Conservation (phyloP, 2,888 invertebrate species). For the Diaprepes abbreviatus region DNA sequence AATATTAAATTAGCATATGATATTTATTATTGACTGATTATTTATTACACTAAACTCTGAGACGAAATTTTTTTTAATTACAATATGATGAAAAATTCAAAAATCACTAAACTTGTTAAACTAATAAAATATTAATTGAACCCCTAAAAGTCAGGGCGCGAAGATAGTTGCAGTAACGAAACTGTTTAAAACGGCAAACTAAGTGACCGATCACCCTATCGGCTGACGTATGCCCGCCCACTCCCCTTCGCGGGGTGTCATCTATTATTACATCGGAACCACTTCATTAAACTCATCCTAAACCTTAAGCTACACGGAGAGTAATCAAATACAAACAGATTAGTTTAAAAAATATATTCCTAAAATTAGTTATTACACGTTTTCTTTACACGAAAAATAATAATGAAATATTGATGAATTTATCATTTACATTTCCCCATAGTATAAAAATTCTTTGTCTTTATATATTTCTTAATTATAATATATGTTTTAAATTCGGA, state of each 20-base stretch:
- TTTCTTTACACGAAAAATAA: too few species aligned
- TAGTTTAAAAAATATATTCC: background rate
- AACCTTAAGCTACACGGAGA: slow-evolving; percentile 15
- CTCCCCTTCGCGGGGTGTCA: slow-evolving; percentile 59
- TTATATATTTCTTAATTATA: too few species aligned
- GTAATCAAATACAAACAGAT: background rate
- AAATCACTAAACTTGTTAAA: background rate
- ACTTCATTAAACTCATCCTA: slow-evolving; percentile 52
- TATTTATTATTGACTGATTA: too few species aligned
- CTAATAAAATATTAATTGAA: slow-evolving; percentile 24
- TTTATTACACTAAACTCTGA: too few species aligned
- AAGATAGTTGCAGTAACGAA: slow-evolving; percentile 58
- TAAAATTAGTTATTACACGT: background rate
- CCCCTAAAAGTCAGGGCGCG: slow-evolving; percentile 53
- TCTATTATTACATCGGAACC: slow-evolving; percentile 59
- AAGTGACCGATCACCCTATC: slow-evolving; percentile 63
- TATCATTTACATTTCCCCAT: too few species aligned
- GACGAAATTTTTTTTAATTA: too few species aligned
- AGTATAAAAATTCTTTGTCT: too few species aligned
- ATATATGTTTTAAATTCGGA: too few species aligned
- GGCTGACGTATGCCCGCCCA: slow-evolving; percentile 55
- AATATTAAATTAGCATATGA: too few species aligned
- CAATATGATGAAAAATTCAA: too few species aligned
- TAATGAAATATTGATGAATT: too few species aligned
- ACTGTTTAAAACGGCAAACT: slow-evolving; percentile 62